phyloP scores from a whole-genome alignment of 2,888 invertebrate genomes.

The Ypsolopha scabrella region DNA sequence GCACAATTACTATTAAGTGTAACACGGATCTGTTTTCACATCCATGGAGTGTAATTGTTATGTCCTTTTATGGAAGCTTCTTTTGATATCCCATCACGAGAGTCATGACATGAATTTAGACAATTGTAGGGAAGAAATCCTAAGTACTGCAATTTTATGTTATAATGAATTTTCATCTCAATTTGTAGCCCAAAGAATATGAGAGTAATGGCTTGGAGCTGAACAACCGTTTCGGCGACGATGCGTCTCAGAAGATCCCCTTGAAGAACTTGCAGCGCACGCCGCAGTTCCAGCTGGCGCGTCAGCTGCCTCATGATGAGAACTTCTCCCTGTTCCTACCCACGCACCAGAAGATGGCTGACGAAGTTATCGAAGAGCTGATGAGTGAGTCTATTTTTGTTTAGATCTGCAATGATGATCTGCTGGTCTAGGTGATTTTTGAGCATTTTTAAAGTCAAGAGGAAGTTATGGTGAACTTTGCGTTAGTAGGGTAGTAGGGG shows the following conservation, averaged over 20 bases:
- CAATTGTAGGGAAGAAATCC: background rate
- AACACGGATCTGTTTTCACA: no score
- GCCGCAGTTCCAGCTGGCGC: slow-evolving; percentile 70
- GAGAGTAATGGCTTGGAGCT: slow-evolving; percentile 68
- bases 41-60: background rate
- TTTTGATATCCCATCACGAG: slow-evolving; percentile 2
- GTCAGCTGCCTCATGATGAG: slow-evolving; percentile 68
- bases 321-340: slow-evolving; percentile 83
- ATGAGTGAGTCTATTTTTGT: slow-evolving; percentile 57
- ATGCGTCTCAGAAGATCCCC: slow-evolving; percentile 59
- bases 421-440: no score
- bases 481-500: no score
- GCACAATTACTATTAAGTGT: background rate
- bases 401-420: no score
- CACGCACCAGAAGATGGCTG: slow-evolving; percentile 77
- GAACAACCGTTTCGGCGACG: slow-evolving; percentile 72
- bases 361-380: slow-evolving; percentile 76
- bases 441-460: no score
- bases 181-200: slow-evolving; percentile 47
- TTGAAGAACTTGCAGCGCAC: slow-evolving; percentile 61
- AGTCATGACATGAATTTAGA: background rate
- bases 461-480: no score
- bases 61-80: background rate
- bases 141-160: background rate
- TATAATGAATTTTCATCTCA: background rate